These are phyloP conservation scores for Myiotriccus ornatus DNA, from an alignment of 2,797 vertebrate genomes.

Conservation along the genomic window DNA sequence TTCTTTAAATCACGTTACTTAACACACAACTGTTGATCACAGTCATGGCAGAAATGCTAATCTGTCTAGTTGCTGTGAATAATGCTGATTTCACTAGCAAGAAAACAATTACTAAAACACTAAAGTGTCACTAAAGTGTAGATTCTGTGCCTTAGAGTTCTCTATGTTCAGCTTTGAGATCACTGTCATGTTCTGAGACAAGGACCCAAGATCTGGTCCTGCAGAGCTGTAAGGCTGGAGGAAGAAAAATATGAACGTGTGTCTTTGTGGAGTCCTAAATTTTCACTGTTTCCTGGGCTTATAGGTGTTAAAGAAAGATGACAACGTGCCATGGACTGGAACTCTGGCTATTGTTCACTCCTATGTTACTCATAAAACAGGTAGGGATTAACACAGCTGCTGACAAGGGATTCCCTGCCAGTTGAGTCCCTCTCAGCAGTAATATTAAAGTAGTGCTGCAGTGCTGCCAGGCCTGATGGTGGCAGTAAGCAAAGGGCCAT, in stretches of 20 bases:
- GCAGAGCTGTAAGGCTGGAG: not conserved
- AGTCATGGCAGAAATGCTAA: not conserved
- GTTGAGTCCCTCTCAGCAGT: not conserved
- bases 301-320: constrained; percentile 93
- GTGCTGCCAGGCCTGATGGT: not conserved
- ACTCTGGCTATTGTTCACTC: constrained; percentile 91
- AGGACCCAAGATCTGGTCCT: not conserved
- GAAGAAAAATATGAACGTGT: not conserved
- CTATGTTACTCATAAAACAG: constrained; percentile 95
- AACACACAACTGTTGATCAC: not conserved
- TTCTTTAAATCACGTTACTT: not conserved
- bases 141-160: not conserved
- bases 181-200: not conserved
- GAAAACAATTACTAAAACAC: not conserved
- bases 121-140: not conserved
- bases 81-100: not conserved
- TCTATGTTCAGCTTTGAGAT: not conserved
- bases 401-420: not conserved
- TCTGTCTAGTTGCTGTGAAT: not conserved
- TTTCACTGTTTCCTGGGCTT: not conserved
- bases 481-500: not conserved
- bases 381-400: constrained; percentile 67
- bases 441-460: not conserved
- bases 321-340: constrained; percentile 90
- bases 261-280: not conserved